A percentile compares a stretch with the other conserved stretches of the same genome.
phyloP scores from a whole-genome alignment of 2,888 invertebrate genomes.

The Amphipyra tragopoginis region DNA sequence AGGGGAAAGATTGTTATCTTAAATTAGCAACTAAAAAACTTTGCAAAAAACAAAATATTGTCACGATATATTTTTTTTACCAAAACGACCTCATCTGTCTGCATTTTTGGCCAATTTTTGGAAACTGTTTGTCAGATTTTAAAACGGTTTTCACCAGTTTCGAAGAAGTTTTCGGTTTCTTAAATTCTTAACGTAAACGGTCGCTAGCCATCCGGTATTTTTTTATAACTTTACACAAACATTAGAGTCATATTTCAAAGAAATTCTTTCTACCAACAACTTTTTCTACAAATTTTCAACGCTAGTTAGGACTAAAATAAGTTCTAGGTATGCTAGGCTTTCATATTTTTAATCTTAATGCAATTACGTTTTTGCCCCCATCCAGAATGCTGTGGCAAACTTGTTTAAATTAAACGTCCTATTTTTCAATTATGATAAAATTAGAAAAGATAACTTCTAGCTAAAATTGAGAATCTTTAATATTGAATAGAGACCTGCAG shows the following conservation, averaged over 20 bases:
- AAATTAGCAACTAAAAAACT: conserved; percentile 14
- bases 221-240: conserved; percentile 5
- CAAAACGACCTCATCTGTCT: neutral
- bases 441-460: too few species aligned
- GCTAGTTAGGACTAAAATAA: conserved; percentile 21
- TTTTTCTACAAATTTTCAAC: conserved; percentile 17
- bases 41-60: conserved; percentile 12
- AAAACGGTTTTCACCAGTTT: conserved; percentile 31
- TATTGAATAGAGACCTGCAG: too few species aligned
- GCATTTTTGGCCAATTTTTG: neutral
- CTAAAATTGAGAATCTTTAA: too few species aligned
- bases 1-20: conserved; percentile 32
- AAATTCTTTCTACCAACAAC: conserved; percentile 1
- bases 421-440: neutral
- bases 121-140: conserved; percentile 9
- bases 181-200: conserved; percentile 7
- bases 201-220: conserved; percentile 18
- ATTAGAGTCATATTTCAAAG: conserved; percentile 1
- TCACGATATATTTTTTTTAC: conserved; percentile 10
- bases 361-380: conserved; percentile 13
- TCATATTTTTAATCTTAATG: conserved; percentile 18
- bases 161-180: conserved; percentile 32
- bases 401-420: neutral
- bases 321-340: neutral
- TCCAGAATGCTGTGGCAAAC: neutral